Conservation (phyloP, 2,888 invertebrate genomes). For the Calameuta idolon region DNA sequence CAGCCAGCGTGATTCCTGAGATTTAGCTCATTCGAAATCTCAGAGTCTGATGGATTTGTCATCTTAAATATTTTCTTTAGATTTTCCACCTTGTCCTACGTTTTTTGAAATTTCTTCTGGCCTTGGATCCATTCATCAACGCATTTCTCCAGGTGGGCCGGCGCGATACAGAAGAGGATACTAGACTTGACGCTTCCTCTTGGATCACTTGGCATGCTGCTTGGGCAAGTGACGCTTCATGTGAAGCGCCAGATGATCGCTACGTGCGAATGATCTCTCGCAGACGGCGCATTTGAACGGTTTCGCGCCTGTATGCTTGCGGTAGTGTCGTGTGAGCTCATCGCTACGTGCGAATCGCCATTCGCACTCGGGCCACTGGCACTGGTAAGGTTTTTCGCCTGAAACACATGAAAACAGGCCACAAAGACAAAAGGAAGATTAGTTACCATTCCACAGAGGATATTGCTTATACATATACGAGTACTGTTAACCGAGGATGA, state of each 20-base stretch:
- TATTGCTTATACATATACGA: not conserved
- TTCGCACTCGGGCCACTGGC: constrained; percentile 98
- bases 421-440: not conserved
- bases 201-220: constrained; percentile 76
- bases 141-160: not conserved
- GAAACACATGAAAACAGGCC: constrained; percentile 55
- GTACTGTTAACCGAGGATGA: not conserved
- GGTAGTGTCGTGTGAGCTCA: constrained; percentile 95
- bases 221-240: constrained; percentile 97
- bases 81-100: not conserved
- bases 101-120: not conserved
- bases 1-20: constrained; percentile 32
- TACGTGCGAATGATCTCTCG: constrained; percentile 93
- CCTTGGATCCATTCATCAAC: not conserved
- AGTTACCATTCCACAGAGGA: not conserved
- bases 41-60: not conserved
- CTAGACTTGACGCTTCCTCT: constrained; percentile 6
- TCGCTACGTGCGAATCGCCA: constrained; percentile 97
- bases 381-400: constrained; percentile 98
- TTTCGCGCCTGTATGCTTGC: constrained; percentile 97
- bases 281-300: constrained; percentile 97
- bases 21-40: not conserved
- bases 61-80: not conserved
- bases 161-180: not conserved
- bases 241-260: constrained; percentile 95